Percentiles rank a stretch among this genome's conserved stretches.
These are phyloP conservation scores for Odontothrips loti DNA, from an alignment of 2,888 invertebrate species.

Conservation along the genomic window DNA sequence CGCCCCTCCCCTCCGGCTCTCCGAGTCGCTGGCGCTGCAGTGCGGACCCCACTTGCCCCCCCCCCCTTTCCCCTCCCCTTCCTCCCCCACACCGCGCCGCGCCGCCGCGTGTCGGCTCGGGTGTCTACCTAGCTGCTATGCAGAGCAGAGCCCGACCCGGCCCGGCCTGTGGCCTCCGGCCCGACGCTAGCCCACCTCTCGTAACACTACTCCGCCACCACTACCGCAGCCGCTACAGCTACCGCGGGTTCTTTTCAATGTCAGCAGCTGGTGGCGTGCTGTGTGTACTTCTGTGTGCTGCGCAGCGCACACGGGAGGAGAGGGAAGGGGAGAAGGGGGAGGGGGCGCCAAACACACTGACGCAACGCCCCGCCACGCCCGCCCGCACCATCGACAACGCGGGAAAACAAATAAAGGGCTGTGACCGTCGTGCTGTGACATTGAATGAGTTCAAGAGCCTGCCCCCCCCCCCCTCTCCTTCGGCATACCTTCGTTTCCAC, in stretches of 20 bases:
- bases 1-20: background rate
- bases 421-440: background rate
- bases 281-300: background rate
- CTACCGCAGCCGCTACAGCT: background rate
- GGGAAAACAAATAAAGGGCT: background rate
- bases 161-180: background rate
- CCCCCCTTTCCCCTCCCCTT: background rate
- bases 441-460: slow-evolving; percentile 1
- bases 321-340: background rate
- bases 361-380: background rate
- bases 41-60: background rate
- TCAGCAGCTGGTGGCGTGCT: background rate
- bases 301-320: background rate
- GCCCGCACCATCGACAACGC: background rate
- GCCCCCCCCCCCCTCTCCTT: no score
- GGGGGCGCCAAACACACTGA: background rate
- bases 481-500: no score
- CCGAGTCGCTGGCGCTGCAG: background rate
- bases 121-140: background rate
- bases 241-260: background rate
- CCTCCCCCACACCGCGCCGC: no score
- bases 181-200: background rate
- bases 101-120: no score
- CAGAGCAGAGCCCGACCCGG: no score
- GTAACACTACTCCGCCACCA: background rate